These are phyloP conservation scores for Musca vetustissima DNA, from an alignment of 1,140 invertebrate genomes.

Conservation along the genomic window DNA sequence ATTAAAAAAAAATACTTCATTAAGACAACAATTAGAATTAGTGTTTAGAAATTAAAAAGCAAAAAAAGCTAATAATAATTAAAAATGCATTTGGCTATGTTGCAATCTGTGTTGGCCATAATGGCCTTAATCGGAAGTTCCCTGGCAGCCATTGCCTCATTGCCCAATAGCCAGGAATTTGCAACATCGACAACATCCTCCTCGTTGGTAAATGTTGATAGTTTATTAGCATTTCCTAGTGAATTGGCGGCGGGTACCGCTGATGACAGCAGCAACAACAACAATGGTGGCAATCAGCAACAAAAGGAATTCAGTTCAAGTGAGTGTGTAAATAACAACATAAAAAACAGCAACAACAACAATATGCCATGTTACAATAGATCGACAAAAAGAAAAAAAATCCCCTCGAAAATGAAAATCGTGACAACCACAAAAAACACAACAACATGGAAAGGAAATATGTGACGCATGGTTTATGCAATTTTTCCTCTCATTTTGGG, in stretches of 20 bases:
- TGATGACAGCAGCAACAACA: too few relatives aligned
- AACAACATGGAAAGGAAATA: slow-evolving; percentile 4
- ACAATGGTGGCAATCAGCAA: too few relatives aligned
- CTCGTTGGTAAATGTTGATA: slow-evolving; percentile 17
- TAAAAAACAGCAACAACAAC: background rate
- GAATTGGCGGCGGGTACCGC: background rate
- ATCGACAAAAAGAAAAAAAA: too few relatives aligned
- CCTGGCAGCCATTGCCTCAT: slow-evolving; percentile 6
- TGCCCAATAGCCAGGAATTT: slow-evolving; percentile 12
- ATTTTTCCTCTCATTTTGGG: background rate
- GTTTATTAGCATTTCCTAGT: slow-evolving; percentile 10
- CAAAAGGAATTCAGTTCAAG: background rate
- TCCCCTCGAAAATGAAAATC: background rate
- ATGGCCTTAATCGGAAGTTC: slow-evolving; percentile 13
- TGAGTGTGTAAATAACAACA: background rate
- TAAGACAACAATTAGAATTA: too few relatives aligned
- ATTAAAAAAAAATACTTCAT: too few relatives aligned
- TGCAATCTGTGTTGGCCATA: background rate
- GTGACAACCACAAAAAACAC: too few relatives aligned
- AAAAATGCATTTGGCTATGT: slow-evolving; percentile 7
- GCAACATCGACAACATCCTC: slow-evolving; percentile 1
- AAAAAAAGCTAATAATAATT: slow-evolving; percentile 6
- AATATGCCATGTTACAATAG: background rate
- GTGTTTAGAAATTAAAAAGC: background rate
- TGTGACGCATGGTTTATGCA: background rate